Percentiles rank a stretch among this genome's conserved stretches.
Conservation (phyloP, 2,888 invertebrate species). For the Callinectes sapidus region DNA sequence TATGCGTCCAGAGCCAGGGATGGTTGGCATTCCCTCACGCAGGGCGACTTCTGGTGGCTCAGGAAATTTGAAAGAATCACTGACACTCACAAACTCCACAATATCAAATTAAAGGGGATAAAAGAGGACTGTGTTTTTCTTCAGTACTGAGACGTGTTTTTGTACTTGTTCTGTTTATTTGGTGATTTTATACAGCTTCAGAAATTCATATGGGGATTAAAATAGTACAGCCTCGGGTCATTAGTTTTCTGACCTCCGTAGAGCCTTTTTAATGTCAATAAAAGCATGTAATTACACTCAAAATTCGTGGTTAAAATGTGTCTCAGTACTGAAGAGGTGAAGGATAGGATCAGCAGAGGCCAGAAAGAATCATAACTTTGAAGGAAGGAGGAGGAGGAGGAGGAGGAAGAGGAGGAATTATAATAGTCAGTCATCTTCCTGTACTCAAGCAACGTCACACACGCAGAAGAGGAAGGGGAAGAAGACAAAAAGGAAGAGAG, state of each 20-base stretch:
- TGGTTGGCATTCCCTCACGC: neutral
- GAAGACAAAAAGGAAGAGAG: too few relatives aligned
- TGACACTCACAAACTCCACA: slow-evolving; percentile 8
- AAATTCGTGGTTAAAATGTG: too few relatives aligned
- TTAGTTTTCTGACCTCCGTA: too few relatives aligned
- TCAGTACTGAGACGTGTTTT: too few relatives aligned
- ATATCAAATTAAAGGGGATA: neutral
- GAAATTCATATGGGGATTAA: too few relatives aligned
- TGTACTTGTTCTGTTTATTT: too few relatives aligned
- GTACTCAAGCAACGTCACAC: neutral
- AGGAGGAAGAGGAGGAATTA: neutral
- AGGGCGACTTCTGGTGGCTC: neutral
- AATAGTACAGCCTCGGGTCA: too few relatives aligned
- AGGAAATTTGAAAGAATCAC: slow-evolving; percentile 14
- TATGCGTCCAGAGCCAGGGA: neutral
- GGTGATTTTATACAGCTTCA: too few relatives aligned
- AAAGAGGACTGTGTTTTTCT: neutral
- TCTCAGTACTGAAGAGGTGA: too few relatives aligned
- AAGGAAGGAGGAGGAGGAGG: neutral
- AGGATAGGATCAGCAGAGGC: neutral
- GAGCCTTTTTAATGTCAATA: too few relatives aligned
- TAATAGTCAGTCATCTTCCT: neutral
- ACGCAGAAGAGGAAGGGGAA: neutral
- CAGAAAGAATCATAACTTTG: neutral
- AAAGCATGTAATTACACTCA: too few relatives aligned